These are phyloP conservation scores for Alcis repandata DNA, from an alignment of 2,888 invertebrate species.

Conservation along the genomic window DNA sequence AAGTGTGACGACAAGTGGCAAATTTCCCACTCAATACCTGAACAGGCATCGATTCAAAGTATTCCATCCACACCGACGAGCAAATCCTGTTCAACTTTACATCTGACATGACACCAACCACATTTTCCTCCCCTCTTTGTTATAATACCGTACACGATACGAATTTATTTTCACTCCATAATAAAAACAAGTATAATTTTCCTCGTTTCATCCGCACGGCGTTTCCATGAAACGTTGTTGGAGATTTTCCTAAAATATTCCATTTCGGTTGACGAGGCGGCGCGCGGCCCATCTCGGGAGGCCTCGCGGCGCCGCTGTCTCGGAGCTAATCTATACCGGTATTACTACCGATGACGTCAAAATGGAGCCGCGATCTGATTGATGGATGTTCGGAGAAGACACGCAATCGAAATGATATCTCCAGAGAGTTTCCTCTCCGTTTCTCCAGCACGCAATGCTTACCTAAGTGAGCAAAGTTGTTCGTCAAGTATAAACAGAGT, in stretches of 20 bases:
- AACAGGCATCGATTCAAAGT: too few relatives aligned
- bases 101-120: background rate
- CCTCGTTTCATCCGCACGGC: background rate
- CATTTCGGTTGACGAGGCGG: background rate
- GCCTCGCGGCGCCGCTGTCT: background rate
- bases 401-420: conserved; percentile 4
- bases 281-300: background rate
- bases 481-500: background rate
- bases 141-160: background rate
- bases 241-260: background rate
- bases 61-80: too few relatives aligned
- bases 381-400: conserved; percentile 13
- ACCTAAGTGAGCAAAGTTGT: background rate
- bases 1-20: too few relatives aligned
- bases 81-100: background rate
- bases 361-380: background rate
- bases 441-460: background rate
- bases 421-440: conserved; percentile 3
- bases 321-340: too few relatives aligned
- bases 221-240: background rate
- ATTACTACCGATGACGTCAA: background rate
- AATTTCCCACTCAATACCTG: too few relatives aligned
- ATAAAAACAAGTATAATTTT: conserved; percentile 13
- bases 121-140: background rate
- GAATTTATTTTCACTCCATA: conserved; percentile 9